Percentiles rank a stretch among this genome's conserved stretches.
phyloP scores from a whole-genome alignment of 1,140 invertebrate genomes.

The Drosophila chauvacae region DNA sequence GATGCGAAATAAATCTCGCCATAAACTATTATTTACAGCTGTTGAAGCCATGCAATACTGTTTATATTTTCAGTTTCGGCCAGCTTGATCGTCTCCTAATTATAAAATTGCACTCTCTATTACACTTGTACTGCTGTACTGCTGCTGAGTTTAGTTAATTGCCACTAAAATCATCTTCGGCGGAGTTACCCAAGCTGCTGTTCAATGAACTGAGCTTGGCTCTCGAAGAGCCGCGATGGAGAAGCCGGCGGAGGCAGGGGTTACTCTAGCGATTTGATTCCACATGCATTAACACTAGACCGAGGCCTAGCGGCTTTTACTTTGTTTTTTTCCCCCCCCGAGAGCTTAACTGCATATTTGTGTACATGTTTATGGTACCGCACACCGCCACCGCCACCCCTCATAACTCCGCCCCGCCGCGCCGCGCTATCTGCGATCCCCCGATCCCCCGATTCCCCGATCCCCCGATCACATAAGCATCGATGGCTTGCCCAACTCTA shows the following conservation, averaged over 20 bases:
- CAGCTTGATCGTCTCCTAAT: conserved; percentile 13
- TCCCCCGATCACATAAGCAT: conserved; percentile 68
- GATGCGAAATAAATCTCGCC: background rate
- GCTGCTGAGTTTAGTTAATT: conserved; percentile 13
- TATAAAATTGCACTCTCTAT: conserved; percentile 6
- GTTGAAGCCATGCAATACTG: background rate
- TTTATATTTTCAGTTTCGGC: background rate
- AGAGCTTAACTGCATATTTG: conserved; percentile 71
- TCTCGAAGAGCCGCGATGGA: conserved; percentile 2
- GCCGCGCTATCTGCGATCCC: background rate
- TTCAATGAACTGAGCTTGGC: conserved; percentile 35
- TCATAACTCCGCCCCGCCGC: background rate
- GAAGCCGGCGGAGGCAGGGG: conserved; percentile 10
- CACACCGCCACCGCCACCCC: conserved; percentile 5
- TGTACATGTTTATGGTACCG: conserved; percentile 59
- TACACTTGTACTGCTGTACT: conserved; percentile 5
- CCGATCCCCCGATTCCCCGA: conserved; percentile 1
- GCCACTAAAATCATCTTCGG: conserved; percentile 29
- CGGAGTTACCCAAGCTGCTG: conserved; percentile 38
- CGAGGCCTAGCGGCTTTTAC: conserved; percentile 72
- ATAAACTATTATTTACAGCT: background rate
- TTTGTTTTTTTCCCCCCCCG: conserved; percentile 54
- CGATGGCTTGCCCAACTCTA: conserved; percentile 72
- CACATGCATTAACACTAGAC: conserved; percentile 68
- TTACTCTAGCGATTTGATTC: conserved; percentile 22